These are phyloP conservation scores for Fundulus diaphanus DNA, from an alignment of 2,797 vertebrate species.

Conservation along the genomic window DNA sequence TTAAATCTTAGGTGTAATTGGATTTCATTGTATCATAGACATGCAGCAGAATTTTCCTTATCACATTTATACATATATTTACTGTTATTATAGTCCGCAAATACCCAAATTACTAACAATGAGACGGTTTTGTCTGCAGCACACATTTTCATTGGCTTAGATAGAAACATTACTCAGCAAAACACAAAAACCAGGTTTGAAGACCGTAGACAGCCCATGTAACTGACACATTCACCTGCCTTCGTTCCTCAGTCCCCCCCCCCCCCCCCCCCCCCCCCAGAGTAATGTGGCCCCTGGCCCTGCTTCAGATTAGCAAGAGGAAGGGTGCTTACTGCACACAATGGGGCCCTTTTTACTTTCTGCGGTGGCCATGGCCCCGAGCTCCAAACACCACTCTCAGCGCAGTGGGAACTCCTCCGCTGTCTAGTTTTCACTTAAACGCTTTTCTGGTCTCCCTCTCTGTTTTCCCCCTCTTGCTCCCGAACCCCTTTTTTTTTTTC, in stretches of 20 bases:
- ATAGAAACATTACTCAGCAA: slow-evolving; percentile 49
- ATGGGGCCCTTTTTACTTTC: slow-evolving; percentile 70
- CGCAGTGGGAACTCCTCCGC: slow-evolving; percentile 66
- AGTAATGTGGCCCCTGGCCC: slow-evolving; percentile 77
- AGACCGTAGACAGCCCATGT: slow-evolving; percentile 51
- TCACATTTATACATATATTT: neutral
- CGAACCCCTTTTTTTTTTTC: slow-evolving; percentile 5
- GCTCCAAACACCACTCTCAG: slow-evolving; percentile 69
- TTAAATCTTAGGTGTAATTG: no score
- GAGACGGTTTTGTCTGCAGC: neutral
- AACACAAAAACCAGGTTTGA: slow-evolving; percentile 28
- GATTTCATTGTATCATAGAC: neutral
- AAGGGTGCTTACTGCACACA: slow-evolving; percentile 71
- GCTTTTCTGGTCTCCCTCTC: slow-evolving; percentile 42
- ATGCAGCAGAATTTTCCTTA: neutral
- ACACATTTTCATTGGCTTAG: slow-evolving; percentile 10
- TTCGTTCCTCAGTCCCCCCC: slow-evolving; percentile 76
- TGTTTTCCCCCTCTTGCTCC: slow-evolving; percentile 6
- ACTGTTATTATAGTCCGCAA: neutral
- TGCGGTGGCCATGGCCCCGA: slow-evolving; percentile 52
- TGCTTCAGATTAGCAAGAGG: slow-evolving; percentile 64
- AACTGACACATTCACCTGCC: slow-evolving; percentile 55
- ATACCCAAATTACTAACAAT: neutral
- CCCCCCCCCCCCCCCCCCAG: slow-evolving; percentile 65
- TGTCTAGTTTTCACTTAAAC: slow-evolving; percentile 60